phyloP scores from a whole-genome alignment of 2,797 vertebrate species.

The Leuciscus waleckii region DNA sequence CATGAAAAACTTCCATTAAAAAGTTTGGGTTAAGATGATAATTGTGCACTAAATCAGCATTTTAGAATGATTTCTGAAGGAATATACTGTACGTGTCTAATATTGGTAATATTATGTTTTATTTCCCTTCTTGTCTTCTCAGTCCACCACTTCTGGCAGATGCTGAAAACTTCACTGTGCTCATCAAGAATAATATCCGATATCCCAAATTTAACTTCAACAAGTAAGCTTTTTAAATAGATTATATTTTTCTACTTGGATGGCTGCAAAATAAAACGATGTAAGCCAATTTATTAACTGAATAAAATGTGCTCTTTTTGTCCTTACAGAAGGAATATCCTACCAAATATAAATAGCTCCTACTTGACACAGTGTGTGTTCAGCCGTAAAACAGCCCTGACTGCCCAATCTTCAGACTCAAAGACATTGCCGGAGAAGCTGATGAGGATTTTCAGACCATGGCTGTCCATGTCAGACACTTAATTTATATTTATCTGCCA shows the following conservation, averaged over 20 bases:
- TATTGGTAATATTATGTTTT: not conserved
- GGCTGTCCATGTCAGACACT: constrained; percentile 81
- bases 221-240: constrained; percentile 71
- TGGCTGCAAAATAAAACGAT: not conserved
- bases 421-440: constrained; percentile 81
- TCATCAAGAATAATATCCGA: constrained; percentile 88
- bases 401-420: constrained; percentile 88
- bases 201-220: constrained; percentile 87
- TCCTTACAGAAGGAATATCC: constrained; percentile 82
- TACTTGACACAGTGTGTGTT: constrained; percentile 80
- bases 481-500: not conserved
- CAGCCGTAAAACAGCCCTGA: constrained; percentile 66
- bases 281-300: not conserved
- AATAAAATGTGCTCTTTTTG: not conserved
- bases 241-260: not conserved
- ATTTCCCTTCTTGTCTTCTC: constrained; percentile 5
- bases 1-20: not conserved
- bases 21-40: not conserved
- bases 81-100: not conserved
- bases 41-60: not conserved
- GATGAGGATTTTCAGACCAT: constrained; percentile 83
- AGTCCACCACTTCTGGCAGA: constrained; percentile 84
- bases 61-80: not conserved
- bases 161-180: constrained; percentile 89
- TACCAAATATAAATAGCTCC: constrained; percentile 74